phyloP scores from a whole-genome alignment of 1,140 invertebrate species.

The Papilio machaon region DNA sequence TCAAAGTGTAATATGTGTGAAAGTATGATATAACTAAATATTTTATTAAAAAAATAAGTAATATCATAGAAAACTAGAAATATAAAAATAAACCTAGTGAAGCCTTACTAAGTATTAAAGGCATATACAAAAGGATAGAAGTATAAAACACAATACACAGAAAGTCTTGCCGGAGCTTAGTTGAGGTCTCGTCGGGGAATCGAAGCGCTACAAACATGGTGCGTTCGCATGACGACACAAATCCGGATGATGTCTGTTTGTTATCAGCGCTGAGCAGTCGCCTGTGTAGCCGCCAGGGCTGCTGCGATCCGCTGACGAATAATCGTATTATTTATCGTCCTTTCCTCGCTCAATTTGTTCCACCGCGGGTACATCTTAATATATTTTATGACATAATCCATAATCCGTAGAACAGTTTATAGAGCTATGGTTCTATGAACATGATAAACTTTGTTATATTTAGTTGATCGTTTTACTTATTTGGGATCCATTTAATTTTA shows the following conservation, averaged over 20 bases:
- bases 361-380: slow-evolving; percentile 36
- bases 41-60: too few species aligned
- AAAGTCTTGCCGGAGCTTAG: slow-evolving; percentile 24
- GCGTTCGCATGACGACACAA: slow-evolving; percentile 79
- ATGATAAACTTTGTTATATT: neutral
- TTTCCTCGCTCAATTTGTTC: slow-evolving; percentile 62
- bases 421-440: neutral
- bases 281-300: slow-evolving; percentile 60
- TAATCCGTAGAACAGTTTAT: slow-evolving; percentile 14
- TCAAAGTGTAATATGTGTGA: too few species aligned
- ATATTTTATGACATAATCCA: slow-evolving; percentile 23
- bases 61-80: too few species aligned
- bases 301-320: slow-evolving; percentile 52
- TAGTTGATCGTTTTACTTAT: neutral
- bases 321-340: slow-evolving; percentile 74
- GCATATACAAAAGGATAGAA: neutral
- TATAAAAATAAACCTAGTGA: too few species aligned
- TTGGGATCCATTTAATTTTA: too few species aligned
- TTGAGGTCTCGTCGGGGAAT: neutral
- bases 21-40: too few species aligned
- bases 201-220: slow-evolving; percentile 32
- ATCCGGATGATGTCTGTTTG: slow-evolving; percentile 82
- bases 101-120: neutral
- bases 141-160: slow-evolving; percentile 2
- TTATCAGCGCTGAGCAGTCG: slow-evolving; percentile 80